A percentile compares a stretch with the other conserved stretches of the same genome.
phyloP scores from a whole-genome alignment of 2,888 invertebrate genomes.

The Chymomyza amoena region DNA sequence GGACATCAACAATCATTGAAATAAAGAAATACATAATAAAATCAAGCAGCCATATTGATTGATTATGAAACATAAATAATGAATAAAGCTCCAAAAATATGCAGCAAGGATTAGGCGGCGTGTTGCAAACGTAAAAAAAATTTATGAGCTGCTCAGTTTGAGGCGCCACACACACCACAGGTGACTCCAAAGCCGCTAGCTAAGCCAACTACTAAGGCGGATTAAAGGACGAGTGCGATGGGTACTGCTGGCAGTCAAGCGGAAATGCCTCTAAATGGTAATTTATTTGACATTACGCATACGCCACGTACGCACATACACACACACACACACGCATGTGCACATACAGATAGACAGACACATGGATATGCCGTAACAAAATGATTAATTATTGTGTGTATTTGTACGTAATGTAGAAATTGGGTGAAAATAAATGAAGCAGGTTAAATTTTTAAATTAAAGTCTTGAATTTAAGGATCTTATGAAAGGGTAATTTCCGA shows the following conservation, averaged over 20 bases:
- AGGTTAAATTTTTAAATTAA: too few species aligned
- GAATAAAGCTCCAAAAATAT: slow-evolving; percentile 39
- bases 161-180: neutral
- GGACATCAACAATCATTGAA: slow-evolving; percentile 64
- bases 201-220: neutral
- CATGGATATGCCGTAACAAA: slow-evolving; percentile 51
- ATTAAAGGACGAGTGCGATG: neutral
- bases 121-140: too few species aligned
- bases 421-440: slow-evolving; percentile 3
- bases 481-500: too few species aligned
- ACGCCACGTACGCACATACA: slow-evolving; percentile 45
- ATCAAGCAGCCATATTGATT: slow-evolving; percentile 70
- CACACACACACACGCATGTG: too few species aligned
- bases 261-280: slow-evolving; percentile 41
- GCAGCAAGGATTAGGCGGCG: neutral
- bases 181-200: neutral
- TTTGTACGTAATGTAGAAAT: neutral
- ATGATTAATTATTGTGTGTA: slow-evolving; percentile 59
- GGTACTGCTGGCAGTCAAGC: neutral
- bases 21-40: slow-evolving; percentile 63
- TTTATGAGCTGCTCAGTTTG: neutral
- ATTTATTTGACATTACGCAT: slow-evolving; percentile 68
- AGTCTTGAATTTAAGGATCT: too few species aligned
- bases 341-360: slow-evolving; percentile 14
- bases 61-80: slow-evolving; percentile 68